Base-by-base conservation (phyloP, 2,113 vertebrate species). In the Progne subis region DNA sequence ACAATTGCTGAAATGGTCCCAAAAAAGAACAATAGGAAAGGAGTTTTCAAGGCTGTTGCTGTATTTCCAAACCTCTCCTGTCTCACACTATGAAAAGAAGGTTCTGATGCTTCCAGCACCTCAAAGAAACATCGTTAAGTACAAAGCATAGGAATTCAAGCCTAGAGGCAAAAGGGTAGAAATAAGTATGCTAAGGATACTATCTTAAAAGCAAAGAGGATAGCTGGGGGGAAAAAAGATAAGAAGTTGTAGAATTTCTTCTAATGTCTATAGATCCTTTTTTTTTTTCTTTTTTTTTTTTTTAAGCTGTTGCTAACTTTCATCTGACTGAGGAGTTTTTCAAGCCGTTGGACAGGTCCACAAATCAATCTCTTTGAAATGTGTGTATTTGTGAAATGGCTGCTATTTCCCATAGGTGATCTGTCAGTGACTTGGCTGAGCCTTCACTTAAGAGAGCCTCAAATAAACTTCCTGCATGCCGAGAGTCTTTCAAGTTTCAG, bases 301-400 rank as follows among this genome's bases (percentile, higher is more conserved):
- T 37, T 5, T 44, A 18, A 18, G 12, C 34, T 82, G 8, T 63
- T 86, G 41, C 24, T 41, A 80, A 26, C 47, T 93, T 93, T 53
- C 60, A 74, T 77, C 61, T 70, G 43, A 23, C 47, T 82, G 61
- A 37, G 53, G 53, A 64, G 24, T 39, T 82, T 90, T 55, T 37
- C 49, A 46, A 52, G 44, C 61, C 63, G 64, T 80, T 76, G 32
- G 79, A 94, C 75, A 92, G 53, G 31, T 55, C 55, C 77, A 21
- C 50, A 86, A 69, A 88, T 86, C 77, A 76, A 88, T 80, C 18
- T 65, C 50, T 95, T 86, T 86, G 89, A 95, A 90, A 90, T 59
- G 11, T 43, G 46, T 79, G 49, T 34, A 34, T 86, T 79, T 88
- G 76, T 95, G 93, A 76, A 69, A 77, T 49, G 68, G 28, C 46